Base-by-base conservation (phyloP, 2,888 invertebrate genomes). In the Andricus quercusramuli region DNA sequence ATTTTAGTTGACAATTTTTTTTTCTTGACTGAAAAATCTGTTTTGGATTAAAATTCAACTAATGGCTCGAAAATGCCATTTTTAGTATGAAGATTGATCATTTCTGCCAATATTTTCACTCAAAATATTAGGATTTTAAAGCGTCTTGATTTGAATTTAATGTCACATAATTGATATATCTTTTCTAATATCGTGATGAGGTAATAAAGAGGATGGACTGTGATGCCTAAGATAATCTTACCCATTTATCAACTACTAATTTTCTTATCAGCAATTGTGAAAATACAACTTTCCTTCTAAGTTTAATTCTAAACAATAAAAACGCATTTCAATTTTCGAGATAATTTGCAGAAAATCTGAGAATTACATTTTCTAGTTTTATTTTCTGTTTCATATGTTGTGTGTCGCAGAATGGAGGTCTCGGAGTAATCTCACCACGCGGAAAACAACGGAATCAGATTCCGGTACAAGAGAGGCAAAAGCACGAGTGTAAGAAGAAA, bases 401-500 rank as follows among this genome's bases (percentile, higher is more conserved):
- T n/a, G 32, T 74, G 74, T 56, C 74, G 74, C n/a, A 29, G 74
- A 74, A 64, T 62, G 20, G 44, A 41, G 64, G 77, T 64, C 78
- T 47, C 77, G 67, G 79, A 85, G 85, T 84, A 85, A 86, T 85
- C 84, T 85, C 79, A 77, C 83, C 83, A 78, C 84, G 81, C 84
- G 82, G 80, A 85, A 81, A 81, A 83, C 81, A 67, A 56, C 74
- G 79, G 83, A 86, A 85, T 86, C 84, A 83, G 85, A 85, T 86
- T 85, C 84, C 81, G 79, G 77, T 82, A 56, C 64, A 79, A 41
- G 67, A 66, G 67, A 78, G 77, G 77, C 79, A 81, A 62, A 41
- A 77, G 77, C 22, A 68, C 65, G 70, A 79, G 62, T 74, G 77
- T 68, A 81, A 82, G 44, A 47, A 44, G 32, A 70, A 44, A 70